Evolutionary conservation across 1,140 invertebrate genomes (phyloP).

Genomic region (Geopemphigus sp.): DNA sequence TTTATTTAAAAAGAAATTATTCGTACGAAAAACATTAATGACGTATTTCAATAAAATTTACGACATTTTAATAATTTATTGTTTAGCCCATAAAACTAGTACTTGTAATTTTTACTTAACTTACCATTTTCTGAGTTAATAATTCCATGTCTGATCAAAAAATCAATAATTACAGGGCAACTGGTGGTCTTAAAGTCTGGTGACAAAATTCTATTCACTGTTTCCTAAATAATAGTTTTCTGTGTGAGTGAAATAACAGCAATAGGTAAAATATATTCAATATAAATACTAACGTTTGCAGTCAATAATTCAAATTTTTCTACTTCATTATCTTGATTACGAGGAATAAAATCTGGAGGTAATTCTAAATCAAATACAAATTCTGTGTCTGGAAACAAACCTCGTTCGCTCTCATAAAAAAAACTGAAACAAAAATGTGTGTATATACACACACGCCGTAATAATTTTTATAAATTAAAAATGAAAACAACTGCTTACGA

Average conservation of each 20-base stretch:
- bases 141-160: conserved; percentile 84
- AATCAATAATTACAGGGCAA: conserved; percentile 84
- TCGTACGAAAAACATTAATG: too few relatives aligned
- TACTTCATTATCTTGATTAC: conserved; percentile 90
- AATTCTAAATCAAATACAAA: conserved; percentile 93
- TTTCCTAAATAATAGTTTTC: conserved; percentile 54
- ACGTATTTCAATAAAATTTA: too few relatives aligned
- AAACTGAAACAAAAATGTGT: conserved; percentile 63
- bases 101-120: background rate
- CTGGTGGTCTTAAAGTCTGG: conserved; percentile 90
- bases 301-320: conserved; percentile 82
- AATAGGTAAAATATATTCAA: conserved; percentile 32
- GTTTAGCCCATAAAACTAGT: background rate
- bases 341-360: conserved; percentile 82
- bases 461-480: background rate
- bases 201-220: conserved; percentile 72
- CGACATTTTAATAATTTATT: too few relatives aligned
- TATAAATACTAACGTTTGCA: conserved; percentile 66
- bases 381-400: conserved; percentile 89
- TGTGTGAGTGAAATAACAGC: conserved; percentile 30
- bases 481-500: conserved; percentile 62
- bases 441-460: conserved; percentile 8
- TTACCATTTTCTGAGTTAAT: conserved; percentile 86
- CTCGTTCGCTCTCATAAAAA: conserved; percentile 87
- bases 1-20: background rate